phyloP scores from a whole-genome alignment of 92 coral and sea anemone species.

The Palythoa caribaeorum region DNA sequence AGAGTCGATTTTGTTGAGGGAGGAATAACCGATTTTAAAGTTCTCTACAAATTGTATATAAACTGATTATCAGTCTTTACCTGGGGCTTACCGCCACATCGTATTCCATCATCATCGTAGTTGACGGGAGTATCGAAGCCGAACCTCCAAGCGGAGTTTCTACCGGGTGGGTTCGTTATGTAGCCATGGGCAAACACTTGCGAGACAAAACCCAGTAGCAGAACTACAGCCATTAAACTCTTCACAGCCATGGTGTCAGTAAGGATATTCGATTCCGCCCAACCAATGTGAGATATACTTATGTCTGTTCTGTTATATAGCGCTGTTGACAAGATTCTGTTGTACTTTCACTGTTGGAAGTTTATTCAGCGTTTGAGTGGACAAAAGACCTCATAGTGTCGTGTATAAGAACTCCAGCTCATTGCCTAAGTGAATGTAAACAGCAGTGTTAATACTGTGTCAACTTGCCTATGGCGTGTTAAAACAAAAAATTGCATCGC shows the following conservation, averaged over 20 bases:
- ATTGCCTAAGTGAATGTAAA: too few relatives aligned
- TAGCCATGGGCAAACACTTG: constrained; percentile 29
- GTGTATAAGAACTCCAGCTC: background rate
- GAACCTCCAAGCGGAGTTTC: constrained; percentile 35
- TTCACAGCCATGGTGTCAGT: background rate
- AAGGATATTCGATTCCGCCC: background rate
- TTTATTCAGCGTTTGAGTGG: constrained; percentile 16
- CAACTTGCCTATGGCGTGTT: too few relatives aligned
- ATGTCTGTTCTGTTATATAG: background rate
- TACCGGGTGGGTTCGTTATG: constrained; percentile 11
- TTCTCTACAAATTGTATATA: background rate
- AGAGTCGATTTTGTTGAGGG: too few relatives aligned
- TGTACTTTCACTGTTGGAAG: background rate
- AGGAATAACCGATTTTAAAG: too few relatives aligned
- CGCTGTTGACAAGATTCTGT: background rate
- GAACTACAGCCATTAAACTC: background rate
- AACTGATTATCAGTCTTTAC: background rate
- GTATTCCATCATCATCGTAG: constrained; percentile 28
- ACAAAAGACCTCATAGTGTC: background rate
- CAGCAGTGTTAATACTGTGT: too few relatives aligned
- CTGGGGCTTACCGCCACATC: constrained; percentile 45
- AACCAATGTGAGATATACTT: background rate
- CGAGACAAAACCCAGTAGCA: background rate
- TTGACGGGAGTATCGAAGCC: constrained; percentile 17
- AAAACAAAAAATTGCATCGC: too few relatives aligned